phyloP scores from a whole-genome alignment of 2,113 vertebrate genomes.

The Chloroceryle aenea region DNA sequence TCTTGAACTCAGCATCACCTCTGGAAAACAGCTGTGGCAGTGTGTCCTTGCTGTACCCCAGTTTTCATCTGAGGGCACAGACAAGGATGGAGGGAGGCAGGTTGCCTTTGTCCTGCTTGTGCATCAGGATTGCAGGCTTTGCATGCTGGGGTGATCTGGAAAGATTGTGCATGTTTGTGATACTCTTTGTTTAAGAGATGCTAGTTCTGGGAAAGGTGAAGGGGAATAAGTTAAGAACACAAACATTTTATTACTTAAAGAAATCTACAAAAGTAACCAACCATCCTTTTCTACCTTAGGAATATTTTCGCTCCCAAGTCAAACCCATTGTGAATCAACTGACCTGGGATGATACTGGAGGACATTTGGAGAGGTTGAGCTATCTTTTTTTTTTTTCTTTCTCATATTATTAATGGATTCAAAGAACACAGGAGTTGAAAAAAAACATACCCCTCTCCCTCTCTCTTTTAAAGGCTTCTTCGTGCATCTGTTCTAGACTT shows the following conservation, averaged over 20 bases:
- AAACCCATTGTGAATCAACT: slow-evolving; percentile 70
- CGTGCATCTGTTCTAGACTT: slow-evolving; percentile 85
- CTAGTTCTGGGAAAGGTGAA: background rate
- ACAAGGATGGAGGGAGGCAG: background rate
- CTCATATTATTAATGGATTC: background rate
- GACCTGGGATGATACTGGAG: slow-evolving; percentile 79
- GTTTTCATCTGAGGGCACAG: background rate
- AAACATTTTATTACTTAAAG: background rate
- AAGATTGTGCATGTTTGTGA: background rate
- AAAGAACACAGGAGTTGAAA: background rate
- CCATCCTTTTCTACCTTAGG: slow-evolving; percentile 66
- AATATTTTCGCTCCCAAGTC: slow-evolving; percentile 80
- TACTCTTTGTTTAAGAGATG: background rate
- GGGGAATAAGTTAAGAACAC: background rate
- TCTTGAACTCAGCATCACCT: background rate
- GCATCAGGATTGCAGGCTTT: background rate
- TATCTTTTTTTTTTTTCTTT: background rate
- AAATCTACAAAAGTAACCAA: background rate
- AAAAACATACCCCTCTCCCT: background rate
- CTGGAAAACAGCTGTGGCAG: background rate
- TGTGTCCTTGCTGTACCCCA: background rate
- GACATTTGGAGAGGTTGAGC: slow-evolving; percentile 59
- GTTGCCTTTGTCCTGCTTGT: background rate
- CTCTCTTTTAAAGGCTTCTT: slow-evolving; percentile 82
- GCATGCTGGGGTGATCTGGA: background rate